Evolutionary conservation across 2,888 invertebrate genomes (phyloP), one percentile per base, ranked within the genome.

Genomic region (Scrobipalpa atriplicella): DNA sequence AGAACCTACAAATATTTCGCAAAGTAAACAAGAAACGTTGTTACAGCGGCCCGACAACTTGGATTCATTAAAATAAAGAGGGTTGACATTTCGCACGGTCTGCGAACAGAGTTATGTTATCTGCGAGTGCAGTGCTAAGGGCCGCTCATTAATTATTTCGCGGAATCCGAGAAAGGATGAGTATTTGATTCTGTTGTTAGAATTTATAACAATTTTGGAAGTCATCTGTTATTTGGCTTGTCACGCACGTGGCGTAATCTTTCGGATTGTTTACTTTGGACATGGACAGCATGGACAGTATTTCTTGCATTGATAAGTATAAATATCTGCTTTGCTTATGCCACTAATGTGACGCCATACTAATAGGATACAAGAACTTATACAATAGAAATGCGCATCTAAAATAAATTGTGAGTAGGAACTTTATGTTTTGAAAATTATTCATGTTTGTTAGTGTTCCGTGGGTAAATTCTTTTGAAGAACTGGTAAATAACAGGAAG

Each of bases 11-110:
- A 47, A 16, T 47, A 16, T 47, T 47, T 47, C 16, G 47, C 47
- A 47, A n/a, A 3, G 47, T 47, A n/a, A 47, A 47, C 47, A 47
- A 47, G 47, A 47, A 47, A 47, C 47, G 47, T 47, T 16, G 16
- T 16, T 16, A 47, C 47, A 47, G 5, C 47, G 5, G 47, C 16
- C 47, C 47, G 47, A 21, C 47, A 63, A 65, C 65, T 66, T 58
- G 63, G 41, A 66, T 62, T 68, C 60, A 78, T 80, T 80, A 79
- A 73, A 75, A 79, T 78, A 83, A 83, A 81, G 78, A 82, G 82
- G 84, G 84, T 85, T 82, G 83, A 84, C 84, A 81, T 73, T 81
- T 81, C 67, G 67, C 73, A 71, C 79, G 83, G 76, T 81, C 78
- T 68, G 75, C 67, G 74, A 70, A 75, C 19, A 52, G 71, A 78